Percentiles rank a stretch among this genome's conserved stretches.
Evolutionary conservation across 2,113 vertebrate species (phyloP).

Genomic region (Tretioscincus oriximinensis): DNA sequence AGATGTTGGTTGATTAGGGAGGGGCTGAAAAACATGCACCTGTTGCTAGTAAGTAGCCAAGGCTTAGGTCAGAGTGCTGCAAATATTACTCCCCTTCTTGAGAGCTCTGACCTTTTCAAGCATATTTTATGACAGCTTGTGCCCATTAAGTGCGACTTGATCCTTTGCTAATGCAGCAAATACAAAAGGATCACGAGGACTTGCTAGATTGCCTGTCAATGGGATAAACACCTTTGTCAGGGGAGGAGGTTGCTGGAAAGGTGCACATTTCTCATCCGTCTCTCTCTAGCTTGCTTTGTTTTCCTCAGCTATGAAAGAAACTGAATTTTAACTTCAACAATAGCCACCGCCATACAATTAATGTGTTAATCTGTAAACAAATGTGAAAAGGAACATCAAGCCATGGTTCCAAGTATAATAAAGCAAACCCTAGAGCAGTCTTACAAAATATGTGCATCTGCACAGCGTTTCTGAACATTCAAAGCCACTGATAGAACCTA

Average conservation of each 20-base stretch:
- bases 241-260: neutral
- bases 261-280: slow-evolving; percentile 10
- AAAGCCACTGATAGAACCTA: neutral
- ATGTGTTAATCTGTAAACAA: neutral
- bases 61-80: slow-evolving; percentile 59
- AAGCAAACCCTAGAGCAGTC: neutral
- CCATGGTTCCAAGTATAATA: neutral
- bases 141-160: slow-evolving; percentile 66
- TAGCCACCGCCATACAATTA: neutral
- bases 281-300: neutral
- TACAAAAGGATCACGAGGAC: slow-evolving; percentile 56
- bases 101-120: slow-evolving; percentile 58
- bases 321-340: neutral
- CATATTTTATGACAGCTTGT: slow-evolving; percentile 38
- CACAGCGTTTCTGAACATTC: neutral
- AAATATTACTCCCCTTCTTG: slow-evolving; percentile 55
- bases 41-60: slow-evolving; percentile 60
- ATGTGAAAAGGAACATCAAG: too few relatives aligned
- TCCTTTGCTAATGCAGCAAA: slow-evolving; percentile 70
- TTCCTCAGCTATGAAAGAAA: neutral
- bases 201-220: slow-evolving; percentile 56
- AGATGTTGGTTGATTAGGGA: neutral
- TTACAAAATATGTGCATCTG: neutral
- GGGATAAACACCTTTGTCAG: slow-evolving; percentile 63
- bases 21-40: slow-evolving; percentile 48